Base-by-base conservation (phyloP, 2,113 vertebrate species). In the Nipponia nippon region DNA sequence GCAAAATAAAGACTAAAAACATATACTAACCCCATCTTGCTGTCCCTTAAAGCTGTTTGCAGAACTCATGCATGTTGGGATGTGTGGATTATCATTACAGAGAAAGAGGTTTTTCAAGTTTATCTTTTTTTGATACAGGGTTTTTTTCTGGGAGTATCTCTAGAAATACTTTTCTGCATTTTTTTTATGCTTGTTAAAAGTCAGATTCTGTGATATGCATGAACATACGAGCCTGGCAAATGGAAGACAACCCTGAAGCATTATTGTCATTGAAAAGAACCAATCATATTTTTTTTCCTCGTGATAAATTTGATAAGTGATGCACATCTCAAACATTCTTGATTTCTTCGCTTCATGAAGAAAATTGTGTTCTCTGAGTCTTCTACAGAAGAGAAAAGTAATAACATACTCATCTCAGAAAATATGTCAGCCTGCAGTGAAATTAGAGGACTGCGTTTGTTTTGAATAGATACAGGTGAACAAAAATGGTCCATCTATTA, bases 391-490 rank as follows among this genome's bases (percentile, higher is more conserved):
- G 61, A 90, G 58, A 80, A 89, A 92, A 85, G 20, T 87, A 79
- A 44, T 94, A 69, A 81, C 16, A 26, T 29, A 66, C 53, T 90
- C 20, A 71, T 94, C 59, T 92, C 38, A 80, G 76, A 70, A 92
- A 95, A 82, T n/a, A 70, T 83, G 36, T 89, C 85, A 90, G 75
- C 44, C 53, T 73, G 56, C 56, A 71, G 26, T 82, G 73, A 89
- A 80, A 90, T 93, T 63, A 75, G 65, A 83, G 91, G 70, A 50
- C 55, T 93, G n/a, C 38, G 17, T 96, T 96, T 85, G 38, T 87
- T 96, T 90, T 69, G 70, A 67, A 83, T 90, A 89, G 59, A 83
- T 71, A 52, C 10, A 94, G 77, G 83, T 92, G 42, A 95, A 67
- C 13, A 66, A 67, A 95, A 94, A 71, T 71, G 26, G 46, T 34